phyloP scores from a whole-genome alignment of 1,140 invertebrate species.

The Reticulitermes speratus region DNA sequence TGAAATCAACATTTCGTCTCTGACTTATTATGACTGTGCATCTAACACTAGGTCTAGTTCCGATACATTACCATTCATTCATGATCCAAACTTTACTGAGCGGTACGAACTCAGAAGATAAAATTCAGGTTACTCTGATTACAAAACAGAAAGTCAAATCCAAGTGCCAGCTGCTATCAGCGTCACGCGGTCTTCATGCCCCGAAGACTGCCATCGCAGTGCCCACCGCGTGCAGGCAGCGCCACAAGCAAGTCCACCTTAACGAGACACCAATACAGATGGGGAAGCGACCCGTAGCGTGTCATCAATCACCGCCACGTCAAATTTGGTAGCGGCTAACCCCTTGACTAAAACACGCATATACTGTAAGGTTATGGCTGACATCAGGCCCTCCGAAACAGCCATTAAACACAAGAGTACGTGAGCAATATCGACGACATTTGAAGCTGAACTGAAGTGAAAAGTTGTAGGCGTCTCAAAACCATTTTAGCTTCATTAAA shows the following conservation, averaged over 20 bases:
- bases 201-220: too few relatives aligned
- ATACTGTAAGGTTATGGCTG: neutral
- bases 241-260: neutral
- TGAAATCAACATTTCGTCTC: too few relatives aligned
- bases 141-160: too few relatives aligned
- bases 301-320: conserved; percentile 7
- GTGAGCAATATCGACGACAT: neutral
- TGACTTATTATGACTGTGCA: too few relatives aligned
- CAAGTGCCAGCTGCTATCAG: too few relatives aligned
- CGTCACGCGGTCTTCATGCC: too few relatives aligned
- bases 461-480: conserved; percentile 9
- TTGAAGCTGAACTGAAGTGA: neutral
- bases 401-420: neutral
- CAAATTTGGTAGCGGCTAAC: conserved; percentile 5
- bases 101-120: too few relatives aligned
- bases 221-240: neutral
- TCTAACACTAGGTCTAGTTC: too few relatives aligned
- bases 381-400: neutral
- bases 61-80: too few relatives aligned
- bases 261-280: conserved; percentile 16
- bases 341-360: conserved; percentile 17
- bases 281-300: neutral
- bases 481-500: conserved; percentile 7
- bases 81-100: too few relatives aligned
- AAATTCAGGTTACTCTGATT: too few relatives aligned